Conservation (phyloP, 2,888 invertebrate genomes). For the Cheiracanthium punctorium region DNA sequence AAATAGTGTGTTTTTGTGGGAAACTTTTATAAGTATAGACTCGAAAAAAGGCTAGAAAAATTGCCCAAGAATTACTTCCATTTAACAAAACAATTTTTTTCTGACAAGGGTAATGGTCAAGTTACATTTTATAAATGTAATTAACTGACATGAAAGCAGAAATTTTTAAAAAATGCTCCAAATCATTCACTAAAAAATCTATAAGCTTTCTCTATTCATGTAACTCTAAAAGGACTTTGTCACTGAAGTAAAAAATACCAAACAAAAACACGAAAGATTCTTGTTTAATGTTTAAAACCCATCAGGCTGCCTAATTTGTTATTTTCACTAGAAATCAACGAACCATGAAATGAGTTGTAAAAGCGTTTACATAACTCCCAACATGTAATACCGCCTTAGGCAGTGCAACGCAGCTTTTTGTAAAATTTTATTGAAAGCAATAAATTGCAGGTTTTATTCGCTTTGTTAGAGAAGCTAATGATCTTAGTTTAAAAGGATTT, state of each 20-base stretch:
- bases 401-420: not conserved
- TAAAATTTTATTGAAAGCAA: not conserved
- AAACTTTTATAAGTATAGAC: too few relatives aligned
- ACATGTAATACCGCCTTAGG: not conserved
- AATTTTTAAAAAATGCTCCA: too few relatives aligned
- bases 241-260: too few relatives aligned
- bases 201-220: too few relatives aligned
- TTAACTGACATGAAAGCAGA: too few relatives aligned
- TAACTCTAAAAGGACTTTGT: not conserved
- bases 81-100: too few relatives aligned
- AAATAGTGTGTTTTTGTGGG: too few relatives aligned
- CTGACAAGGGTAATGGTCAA: too few relatives aligned
- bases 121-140: too few relatives aligned
- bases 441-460: not conserved
- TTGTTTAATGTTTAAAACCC: not conserved
- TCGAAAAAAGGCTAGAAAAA: too few relatives aligned
- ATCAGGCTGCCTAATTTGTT: not conserved
- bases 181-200: too few relatives aligned
- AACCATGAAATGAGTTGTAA: slow-evolving; percentile 6
- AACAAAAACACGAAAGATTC: not conserved
- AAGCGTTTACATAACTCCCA: not conserved
- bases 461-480: slow-evolving; percentile 10
- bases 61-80: too few relatives aligned
- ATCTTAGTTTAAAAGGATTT: not conserved
- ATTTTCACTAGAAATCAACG: not conserved